Evolutionary conservation across 2,797 vertebrate species (phyloP), one percentile per base, ranked within the genome.

Genomic region (Cynopterus sphinx): DNA sequence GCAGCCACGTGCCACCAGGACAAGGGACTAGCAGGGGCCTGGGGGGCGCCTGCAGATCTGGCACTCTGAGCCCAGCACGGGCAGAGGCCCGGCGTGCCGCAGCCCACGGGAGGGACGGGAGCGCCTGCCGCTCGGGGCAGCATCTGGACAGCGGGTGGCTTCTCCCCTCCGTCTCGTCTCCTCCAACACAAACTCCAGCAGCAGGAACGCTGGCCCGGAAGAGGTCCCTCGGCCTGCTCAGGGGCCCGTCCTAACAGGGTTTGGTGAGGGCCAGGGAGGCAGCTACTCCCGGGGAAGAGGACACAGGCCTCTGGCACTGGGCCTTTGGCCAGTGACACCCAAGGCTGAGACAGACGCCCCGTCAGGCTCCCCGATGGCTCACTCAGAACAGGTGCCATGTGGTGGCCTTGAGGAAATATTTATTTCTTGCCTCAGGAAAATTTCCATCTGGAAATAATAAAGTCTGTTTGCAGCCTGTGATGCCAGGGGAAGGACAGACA

Each of bases 381-480:
- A 94, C 70, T 96, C 86, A 61, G 87, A 68, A 73, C 16, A 89
- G 51, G 93, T 51, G 2, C 19, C 92, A 57, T 70, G 77, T 79
- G 46, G 87, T 51, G 59, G 86, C 91, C 73, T 43, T 41, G 49
- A 87, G 91, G 75, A 97, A 91, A 88, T 59, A 87, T 65, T 87
- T 95, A 95, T 96, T 95, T 94, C 90, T 93, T 74, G 65, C 75
- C 91, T 84, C 65, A 90, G 83, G 91, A 33, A 68, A 61, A 87
- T 95, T 85, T 59, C 49, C 61, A 81, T 79, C 51, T 88, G 70
- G 71, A 92, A 31, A 59, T 31, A 78, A 81, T 61, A 85, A 90
- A 97, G 71, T 33, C 51, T 33, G 81, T 8, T 65, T 79, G 36
- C 3, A 39, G 55, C 68, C 65, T 91, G 65, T 51, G 77, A 77